Evolutionary conservation across 1,140 invertebrate genomes (phyloP), one percentile per base, ranked within the genome.

Genomic region (Acromyrmex echinatior): DNA sequence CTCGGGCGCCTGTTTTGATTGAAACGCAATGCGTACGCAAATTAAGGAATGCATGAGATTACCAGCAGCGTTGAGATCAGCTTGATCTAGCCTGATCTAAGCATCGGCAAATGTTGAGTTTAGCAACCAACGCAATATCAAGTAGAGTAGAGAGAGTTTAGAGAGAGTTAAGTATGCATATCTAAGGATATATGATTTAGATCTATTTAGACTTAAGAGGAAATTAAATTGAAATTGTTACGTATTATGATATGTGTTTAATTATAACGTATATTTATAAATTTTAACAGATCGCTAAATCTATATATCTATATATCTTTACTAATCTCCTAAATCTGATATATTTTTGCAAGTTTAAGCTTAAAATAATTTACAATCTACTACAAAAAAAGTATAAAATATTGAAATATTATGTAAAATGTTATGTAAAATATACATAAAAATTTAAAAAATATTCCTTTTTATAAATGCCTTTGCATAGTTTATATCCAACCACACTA

Each of bases 41-140:
- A 25, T 66, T 53, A 80, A 80, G n/a, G 21, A 31, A 70, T 28
- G 10, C 65, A 35, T 60, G 51, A 21, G 16, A 81, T 81, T 71
- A 58, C 9, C 35, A n/a, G 25, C 16, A 9, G 60, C 9, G 21
- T 39, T 56, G 28, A 81, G 65, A 14, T 80, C 31, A 58, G 49
- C 10, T 16, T 49, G 39, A 25, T 31, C 16, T n/a, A 49, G 63
- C 16, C 21, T 49, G 25, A 25, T 31, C 3, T 28, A 63, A 39
- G 21, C 49, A 58, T 80, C 49, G 68, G 45, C n/a, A 68, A 25
- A 12, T 51, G 62, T 53, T 65, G 60, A 45, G 39, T 45, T 45
- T 45, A 45, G 39, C 39, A 45, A 14, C 12, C 14, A 14, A 16
- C 31, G n/a, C n/a, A 58, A 68, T 35, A 16, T 9, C 14, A 14